Percentiles rank a stretch among this genome's conserved stretches.
phyloP scores from a whole-genome alignment of 1,140 invertebrate species.

The Drosophila rufa region DNA sequence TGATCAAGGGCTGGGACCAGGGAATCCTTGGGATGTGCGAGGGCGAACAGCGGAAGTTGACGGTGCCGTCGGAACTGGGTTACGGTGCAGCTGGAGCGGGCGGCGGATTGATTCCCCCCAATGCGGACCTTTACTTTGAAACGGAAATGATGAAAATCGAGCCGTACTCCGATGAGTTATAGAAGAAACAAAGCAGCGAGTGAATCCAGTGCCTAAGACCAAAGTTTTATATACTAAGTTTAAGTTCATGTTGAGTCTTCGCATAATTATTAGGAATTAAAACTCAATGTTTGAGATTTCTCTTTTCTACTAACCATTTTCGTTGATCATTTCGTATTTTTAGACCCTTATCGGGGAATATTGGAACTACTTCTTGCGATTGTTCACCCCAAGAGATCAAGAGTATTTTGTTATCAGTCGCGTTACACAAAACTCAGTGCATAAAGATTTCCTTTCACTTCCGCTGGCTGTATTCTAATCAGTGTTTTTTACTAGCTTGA shows the following conservation, averaged over 20 bases:
- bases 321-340: neutral
- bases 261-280: neutral
- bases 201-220: slow-evolving; percentile 7
- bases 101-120: slow-evolving; percentile 92
- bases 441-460: neutral
- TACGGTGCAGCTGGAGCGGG: slow-evolving; percentile 92
- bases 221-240: slow-evolving; percentile 13
- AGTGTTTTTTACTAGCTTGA: neutral
- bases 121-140: slow-evolving; percentile 93
- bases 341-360: neutral
- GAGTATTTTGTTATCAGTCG: neutral
- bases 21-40: slow-evolving; percentile 94
- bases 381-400: slow-evolving; percentile 6
- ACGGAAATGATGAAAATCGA: slow-evolving; percentile 94
- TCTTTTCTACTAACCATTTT: neutral
- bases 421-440: neutral
- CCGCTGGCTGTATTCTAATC: neutral
- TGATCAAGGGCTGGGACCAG: slow-evolving; percentile 95
- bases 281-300: neutral
- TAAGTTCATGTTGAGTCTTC: neutral
- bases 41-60: slow-evolving; percentile 93
- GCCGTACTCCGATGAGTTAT: slow-evolving; percentile 85
- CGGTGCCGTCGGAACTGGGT: slow-evolving; percentile 93
- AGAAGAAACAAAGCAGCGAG: slow-evolving; percentile 36
- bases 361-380: neutral